Conservation (phyloP, 1,140 invertebrate genomes). For the Geopemphigus sp. region DNA sequence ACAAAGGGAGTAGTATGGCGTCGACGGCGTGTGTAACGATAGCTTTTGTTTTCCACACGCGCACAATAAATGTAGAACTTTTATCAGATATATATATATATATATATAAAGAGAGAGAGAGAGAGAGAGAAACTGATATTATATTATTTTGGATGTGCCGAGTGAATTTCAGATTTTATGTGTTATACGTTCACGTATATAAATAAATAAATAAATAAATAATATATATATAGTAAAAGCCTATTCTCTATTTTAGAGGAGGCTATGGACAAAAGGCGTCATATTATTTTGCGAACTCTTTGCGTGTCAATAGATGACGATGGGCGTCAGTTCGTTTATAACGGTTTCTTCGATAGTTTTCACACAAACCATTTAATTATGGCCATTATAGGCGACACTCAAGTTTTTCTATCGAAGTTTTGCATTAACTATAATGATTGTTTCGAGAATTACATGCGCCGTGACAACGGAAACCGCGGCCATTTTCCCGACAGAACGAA, state of each 20-base stretch:
- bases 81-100: not conserved
- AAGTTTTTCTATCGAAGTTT: not conserved
- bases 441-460: too few species aligned
- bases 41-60: conserved; percentile 43
- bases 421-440: too few species aligned
- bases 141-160: conserved; percentile 26
- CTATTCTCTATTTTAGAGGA: not conserved
- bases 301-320: not conserved
- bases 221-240: not conserved
- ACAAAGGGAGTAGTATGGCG: not conserved
- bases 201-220: not conserved
- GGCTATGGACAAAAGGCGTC: conserved; percentile 16
- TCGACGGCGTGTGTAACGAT: not conserved
- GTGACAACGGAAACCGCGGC: too few species aligned
- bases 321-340: not conserved
- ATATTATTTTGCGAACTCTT: conserved; percentile 27
- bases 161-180: conserved; percentile 33
- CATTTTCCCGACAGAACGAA: too few species aligned
- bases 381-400: not conserved
- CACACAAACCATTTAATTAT: conserved; percentile 28
- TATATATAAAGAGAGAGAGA: not conserved
- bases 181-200: not conserved
- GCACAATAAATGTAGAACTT: conserved; percentile 25
- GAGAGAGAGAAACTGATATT: conserved; percentile 9
- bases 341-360: not conserved